A percentile compares a stretch with the other conserved stretches of the same genome.
These are phyloP conservation scores for Xerus rutilus DNA, from an alignment of 2,797 vertebrate genomes.

Conservation along the genomic window DNA sequence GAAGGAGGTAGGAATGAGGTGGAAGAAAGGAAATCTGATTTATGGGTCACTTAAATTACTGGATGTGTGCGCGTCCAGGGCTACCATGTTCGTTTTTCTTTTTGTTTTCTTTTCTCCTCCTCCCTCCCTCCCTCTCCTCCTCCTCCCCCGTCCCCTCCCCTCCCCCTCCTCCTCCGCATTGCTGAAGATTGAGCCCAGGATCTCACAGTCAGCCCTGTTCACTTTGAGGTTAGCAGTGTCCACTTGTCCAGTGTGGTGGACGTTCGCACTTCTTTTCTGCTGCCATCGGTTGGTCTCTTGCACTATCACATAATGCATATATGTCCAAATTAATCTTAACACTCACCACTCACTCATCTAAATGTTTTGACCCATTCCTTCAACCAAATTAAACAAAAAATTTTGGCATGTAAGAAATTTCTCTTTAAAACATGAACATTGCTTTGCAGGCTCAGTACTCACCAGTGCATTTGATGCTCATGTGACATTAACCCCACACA, in stretches of 20 bases:
- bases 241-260: background rate
- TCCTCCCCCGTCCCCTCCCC: fast-evolving
- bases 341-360: background rate
- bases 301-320: fast-evolving
- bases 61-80: fast-evolving
- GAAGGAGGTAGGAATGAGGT: too few species aligned
- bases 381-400: background rate
- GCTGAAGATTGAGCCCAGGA: background rate
- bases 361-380: background rate
- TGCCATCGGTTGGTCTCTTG: too few species aligned
- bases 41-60: background rate
- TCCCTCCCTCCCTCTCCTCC: too few species aligned
- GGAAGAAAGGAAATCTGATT: background rate
- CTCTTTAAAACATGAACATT: background rate
- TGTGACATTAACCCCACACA: background rate
- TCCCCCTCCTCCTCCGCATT: fast-evolving
- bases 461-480: fast-evolving
- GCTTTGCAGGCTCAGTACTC: background rate
- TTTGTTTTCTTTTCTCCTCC: too few species aligned
- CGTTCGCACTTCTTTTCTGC: fast-evolving
- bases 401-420: background rate
- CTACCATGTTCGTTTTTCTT: fast-evolving
- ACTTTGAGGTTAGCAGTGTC: background rate
- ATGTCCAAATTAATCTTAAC: background rate
- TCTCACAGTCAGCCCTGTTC: background rate